Conservation (phyloP, 2,113 vertebrate species). For the Vidua macroura region DNA sequence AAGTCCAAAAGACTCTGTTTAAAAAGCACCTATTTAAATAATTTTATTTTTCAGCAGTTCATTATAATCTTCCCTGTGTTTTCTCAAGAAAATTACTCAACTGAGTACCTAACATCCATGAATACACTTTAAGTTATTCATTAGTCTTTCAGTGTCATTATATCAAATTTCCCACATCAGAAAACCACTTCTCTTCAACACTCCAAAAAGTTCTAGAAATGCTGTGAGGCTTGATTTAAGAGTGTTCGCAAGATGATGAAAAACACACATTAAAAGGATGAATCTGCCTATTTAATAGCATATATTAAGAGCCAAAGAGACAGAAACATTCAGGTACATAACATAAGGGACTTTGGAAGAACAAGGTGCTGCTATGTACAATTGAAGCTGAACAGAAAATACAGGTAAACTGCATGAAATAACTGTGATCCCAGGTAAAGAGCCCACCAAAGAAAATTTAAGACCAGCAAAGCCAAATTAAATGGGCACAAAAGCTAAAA, state of each 20-base stretch:
- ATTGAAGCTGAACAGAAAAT: neutral
- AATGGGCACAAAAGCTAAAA: neutral
- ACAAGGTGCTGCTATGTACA: neutral
- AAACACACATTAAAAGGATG: neutral
- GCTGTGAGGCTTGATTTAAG: neutral
- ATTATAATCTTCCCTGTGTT: neutral
- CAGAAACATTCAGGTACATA: neutral
- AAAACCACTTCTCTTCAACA: neutral
- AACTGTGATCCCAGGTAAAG: neutral
- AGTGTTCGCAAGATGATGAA: neutral
- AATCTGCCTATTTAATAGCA: neutral
- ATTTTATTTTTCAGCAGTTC: neutral
- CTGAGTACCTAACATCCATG: neutral
- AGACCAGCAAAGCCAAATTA: neutral
- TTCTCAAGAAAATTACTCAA: neutral
- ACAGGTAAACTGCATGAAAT: neutral
- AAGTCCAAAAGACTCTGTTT: neutral
- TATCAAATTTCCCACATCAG: neutral
- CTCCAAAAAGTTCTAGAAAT: neutral
- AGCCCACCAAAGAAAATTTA: neutral
- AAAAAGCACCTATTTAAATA: neutral
- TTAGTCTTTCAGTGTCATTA: neutral
- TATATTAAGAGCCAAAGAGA: neutral
- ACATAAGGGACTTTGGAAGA: neutral
- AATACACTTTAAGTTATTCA: neutral